Evolutionary conservation across 2,797 vertebrate genomes (phyloP), one percentile per base, ranked within the genome.

Genomic region (Myripristis jacobus): DNA sequence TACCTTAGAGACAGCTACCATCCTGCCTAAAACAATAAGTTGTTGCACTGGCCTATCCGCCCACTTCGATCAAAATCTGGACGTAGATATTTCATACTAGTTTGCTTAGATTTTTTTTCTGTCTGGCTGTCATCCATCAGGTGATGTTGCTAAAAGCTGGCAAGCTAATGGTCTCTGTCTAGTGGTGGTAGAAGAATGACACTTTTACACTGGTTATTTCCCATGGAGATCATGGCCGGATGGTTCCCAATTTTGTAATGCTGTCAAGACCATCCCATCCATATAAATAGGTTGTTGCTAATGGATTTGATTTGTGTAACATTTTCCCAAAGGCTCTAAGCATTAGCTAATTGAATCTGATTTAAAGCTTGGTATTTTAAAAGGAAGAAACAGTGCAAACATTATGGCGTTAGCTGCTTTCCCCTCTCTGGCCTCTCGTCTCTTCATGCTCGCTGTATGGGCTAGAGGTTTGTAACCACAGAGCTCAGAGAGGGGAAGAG

Each of bases 181-280:
- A 53, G 4, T 15, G 12, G 18, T 27, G 27, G 27, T 15, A 43
- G 18, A 9, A 61, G 0, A n/a, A 15, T 16, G 4, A 34, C 29
- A 54, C 29, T 65, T 59, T 56, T 44, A 6, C 51, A 7, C 24
- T 56, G 22, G 0, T 4, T 29, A 41, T 58, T 67, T 47, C 3
- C 4, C n/a, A 15, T 24, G 46, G 41, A 60, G 21, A 19, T 59
- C n/a, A 41, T 13, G 1, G 0, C 44, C 55, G 18, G 8, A 38
- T 58, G 15, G 25, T 56, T 48, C 2, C 36, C 24, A 76, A 54
- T 77, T 77, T 74, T 36, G 22, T 67, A 74, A 81, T 79, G 13
- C 38, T 43, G 60, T 60, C 4, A 31, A 57, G 70, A 54, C 43
- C 46, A 47, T 63, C 19, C 2, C 19, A 12, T 64, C 53, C 6